A percentile compares a stretch with the other conserved stretches of the same genome.
phyloP scores from a whole-genome alignment of 1,140 invertebrate genomes.

The Augochlora pura region DNA sequence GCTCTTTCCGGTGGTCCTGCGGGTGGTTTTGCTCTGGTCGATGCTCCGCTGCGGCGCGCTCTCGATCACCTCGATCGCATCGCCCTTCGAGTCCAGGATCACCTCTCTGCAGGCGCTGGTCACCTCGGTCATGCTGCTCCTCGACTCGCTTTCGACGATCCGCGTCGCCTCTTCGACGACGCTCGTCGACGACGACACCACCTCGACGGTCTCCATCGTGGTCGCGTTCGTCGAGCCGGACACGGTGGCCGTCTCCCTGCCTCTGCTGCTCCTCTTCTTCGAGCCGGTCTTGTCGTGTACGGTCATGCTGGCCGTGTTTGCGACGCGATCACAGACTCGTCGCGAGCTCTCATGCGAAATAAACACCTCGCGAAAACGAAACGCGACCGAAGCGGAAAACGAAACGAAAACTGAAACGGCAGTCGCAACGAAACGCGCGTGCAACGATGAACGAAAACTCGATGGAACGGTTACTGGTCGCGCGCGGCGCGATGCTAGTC shows the following conservation, averaged over 20 bases:
- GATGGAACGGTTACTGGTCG: constrained; percentile 9
- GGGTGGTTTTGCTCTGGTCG: constrained; percentile 37
- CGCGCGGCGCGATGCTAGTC: not conserved
- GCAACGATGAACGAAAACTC: not conserved
- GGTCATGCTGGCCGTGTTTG: constrained; percentile 40
- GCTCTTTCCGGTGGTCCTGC: constrained; percentile 40
- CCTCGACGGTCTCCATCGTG: constrained; percentile 55
- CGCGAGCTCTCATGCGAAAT: constrained; percentile 5
- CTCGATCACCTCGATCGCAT: constrained; percentile 71
- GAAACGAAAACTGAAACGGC: not conserved
- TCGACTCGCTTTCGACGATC: constrained; percentile 63
- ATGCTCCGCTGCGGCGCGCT: constrained; percentile 50
- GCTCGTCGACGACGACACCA: constrained; percentile 68
- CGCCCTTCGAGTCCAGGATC: constrained; percentile 73
- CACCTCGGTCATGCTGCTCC: constrained; percentile 67
- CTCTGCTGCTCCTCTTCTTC: constrained; percentile 54
- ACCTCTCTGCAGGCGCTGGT: constrained; percentile 69
- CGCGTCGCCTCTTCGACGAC: constrained; percentile 69
- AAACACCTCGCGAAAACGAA: too few species aligned
- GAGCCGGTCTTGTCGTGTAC: constrained; percentile 45
- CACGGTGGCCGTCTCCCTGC: constrained; percentile 49
- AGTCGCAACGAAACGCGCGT: not conserved
- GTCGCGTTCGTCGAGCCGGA: constrained; percentile 47
- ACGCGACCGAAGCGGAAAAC: not conserved
- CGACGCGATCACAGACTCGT: not conserved